These are phyloP conservation scores for Heteractis magnifica DNA, from an alignment of 92 coral and sea anemone species.

Conservation along the genomic window DNA sequence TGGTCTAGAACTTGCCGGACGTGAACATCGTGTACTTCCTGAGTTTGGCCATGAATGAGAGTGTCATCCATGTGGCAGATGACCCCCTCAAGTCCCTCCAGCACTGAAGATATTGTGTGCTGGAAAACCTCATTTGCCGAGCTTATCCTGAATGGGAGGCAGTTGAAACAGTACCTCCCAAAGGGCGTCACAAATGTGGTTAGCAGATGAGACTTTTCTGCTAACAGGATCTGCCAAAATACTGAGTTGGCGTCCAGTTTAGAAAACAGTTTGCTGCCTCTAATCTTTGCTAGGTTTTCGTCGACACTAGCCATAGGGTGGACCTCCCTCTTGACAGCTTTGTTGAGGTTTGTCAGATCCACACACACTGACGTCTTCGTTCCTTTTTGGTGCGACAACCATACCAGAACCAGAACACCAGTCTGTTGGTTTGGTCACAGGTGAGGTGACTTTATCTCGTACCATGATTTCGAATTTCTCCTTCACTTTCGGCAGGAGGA, in stretches of 20 bases:
- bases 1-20: constrained; percentile 40
- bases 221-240: constrained; percentile 39
- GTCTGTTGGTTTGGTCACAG: constrained; percentile 49
- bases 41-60: constrained; percentile 48
- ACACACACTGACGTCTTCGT: constrained; percentile 50
- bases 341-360: constrained; percentile 53
- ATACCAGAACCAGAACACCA: constrained; percentile 56
- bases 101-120: constrained; percentile 38
- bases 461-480: too few relatives aligned
- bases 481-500: too few relatives aligned
- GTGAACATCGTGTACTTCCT: constrained; percentile 47
- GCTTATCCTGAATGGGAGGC: constrained; percentile 54
- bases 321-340: constrained; percentile 47
- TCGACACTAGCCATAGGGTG: constrained; percentile 61
- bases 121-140: constrained; percentile 56
- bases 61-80: constrained; percentile 57
- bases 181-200: constrained; percentile 48
- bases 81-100: constrained; percentile 33
- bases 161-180: constrained; percentile 49
- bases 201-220: constrained; percentile 34
- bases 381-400: constrained; percentile 52
- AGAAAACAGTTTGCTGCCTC: constrained; percentile 40
- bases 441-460: constrained; percentile 34
- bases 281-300: constrained; percentile 17
- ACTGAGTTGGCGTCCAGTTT: constrained; percentile 45